These are phyloP conservation scores for Rhagium mordax DNA, from an alignment of 2,888 invertebrate species.

Conservation along the genomic window DNA sequence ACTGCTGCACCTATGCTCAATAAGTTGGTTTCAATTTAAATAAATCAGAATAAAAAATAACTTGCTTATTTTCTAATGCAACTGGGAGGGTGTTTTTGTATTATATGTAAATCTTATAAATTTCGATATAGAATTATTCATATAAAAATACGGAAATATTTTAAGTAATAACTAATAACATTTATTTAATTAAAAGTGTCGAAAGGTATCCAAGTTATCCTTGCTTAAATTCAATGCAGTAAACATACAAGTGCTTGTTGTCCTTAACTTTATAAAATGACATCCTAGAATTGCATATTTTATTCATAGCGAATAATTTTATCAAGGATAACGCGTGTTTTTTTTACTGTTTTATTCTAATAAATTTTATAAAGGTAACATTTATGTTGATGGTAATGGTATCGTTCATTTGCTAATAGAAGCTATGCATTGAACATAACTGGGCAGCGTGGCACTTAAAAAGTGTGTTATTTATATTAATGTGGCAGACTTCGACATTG, in stretches of 20 bases:
- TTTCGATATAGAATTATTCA: not conserved
- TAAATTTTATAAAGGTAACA: conserved; percentile 39
- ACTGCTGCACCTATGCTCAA: too few species aligned
- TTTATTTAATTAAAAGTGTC: not conserved
- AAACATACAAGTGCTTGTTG: conserved; percentile 14
- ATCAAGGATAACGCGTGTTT: conserved; percentile 42
- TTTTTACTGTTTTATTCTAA: conserved; percentile 41
- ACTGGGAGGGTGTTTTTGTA: too few species aligned
- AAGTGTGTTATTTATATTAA: not conserved
- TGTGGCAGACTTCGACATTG: too few species aligned
- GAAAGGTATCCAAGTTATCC: conserved; percentile 27
- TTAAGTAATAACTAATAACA: not conserved
- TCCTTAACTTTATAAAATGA: conserved; percentile 34
- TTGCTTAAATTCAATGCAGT: conserved; percentile 15
- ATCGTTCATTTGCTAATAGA: not conserved
- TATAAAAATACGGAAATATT: not conserved
- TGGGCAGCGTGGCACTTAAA: not conserved
- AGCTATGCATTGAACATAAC: not conserved
- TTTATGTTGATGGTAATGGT: conserved; percentile 22
- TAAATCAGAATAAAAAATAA: too few species aligned
- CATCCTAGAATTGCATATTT: conserved; percentile 39
- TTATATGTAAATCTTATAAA: too few species aligned
- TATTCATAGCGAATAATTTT: conserved; percentile 37
- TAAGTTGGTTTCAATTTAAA: too few species aligned
- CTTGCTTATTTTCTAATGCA: too few species aligned